These are phyloP conservation scores for Phlogophora meticulosa DNA, from an alignment of 2,888 invertebrate genomes.

Conservation along the genomic window DNA sequence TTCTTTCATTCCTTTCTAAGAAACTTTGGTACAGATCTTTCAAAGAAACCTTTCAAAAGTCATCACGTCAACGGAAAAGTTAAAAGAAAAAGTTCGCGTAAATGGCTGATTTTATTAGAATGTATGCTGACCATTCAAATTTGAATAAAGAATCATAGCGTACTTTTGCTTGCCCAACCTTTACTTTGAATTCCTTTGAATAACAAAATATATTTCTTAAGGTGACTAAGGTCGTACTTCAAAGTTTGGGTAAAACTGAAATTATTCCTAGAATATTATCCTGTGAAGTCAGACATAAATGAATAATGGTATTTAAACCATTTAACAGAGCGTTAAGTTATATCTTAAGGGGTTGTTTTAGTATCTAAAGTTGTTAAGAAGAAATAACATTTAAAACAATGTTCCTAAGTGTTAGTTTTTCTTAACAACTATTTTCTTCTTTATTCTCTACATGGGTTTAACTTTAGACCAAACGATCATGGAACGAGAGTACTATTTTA, in stretches of 20 bases:
- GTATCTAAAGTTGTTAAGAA: conserved; percentile 11
- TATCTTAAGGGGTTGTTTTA: conserved; percentile 23
- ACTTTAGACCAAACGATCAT: neutral
- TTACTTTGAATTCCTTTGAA: conserved; percentile 43
- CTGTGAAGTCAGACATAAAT: conserved; percentile 36
- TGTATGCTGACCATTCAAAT: conserved; percentile 29
- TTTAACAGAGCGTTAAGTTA: conserved; percentile 28
- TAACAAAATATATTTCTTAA: conserved; percentile 45
- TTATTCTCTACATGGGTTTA: too few species aligned
- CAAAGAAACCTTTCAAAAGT: conserved; percentile 2
- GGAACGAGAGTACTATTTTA: neutral
- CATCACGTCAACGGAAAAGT: conserved; percentile 20
- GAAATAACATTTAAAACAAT: neutral
- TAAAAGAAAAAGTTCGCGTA: conserved; percentile 23
- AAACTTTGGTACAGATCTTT: conserved; percentile 6
- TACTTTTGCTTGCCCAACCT: conserved; percentile 38
- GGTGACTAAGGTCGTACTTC: conserved; percentile 15
- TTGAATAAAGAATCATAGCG: conserved; percentile 44
- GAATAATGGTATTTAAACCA: conserved; percentile 36
- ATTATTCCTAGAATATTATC: conserved; percentile 31
- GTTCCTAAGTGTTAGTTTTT: too few species aligned
- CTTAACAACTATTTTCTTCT: too few species aligned
- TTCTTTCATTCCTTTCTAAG: neutral
- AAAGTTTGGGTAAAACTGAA: conserved; percentile 43
- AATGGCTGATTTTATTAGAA: conserved; percentile 28